Percentiles rank a stretch among this genome's conserved stretches.
phyloP scores from a whole-genome alignment of 2,113 vertebrate species.

The Cyanoliseus patagonus region DNA sequence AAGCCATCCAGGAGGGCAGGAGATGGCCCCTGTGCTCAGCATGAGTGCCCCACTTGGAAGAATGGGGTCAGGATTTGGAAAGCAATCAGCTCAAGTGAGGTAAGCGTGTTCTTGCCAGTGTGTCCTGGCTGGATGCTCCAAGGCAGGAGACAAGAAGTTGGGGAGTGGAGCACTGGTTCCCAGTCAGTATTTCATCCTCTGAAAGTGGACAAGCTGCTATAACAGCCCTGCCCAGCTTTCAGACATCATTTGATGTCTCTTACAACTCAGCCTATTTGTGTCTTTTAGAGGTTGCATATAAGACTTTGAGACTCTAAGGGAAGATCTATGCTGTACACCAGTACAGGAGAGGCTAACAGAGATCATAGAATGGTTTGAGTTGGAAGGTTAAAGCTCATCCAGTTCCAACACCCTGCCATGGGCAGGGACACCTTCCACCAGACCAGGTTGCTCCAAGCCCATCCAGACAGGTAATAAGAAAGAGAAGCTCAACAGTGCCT shows the following conservation, averaged over 20 bases:
- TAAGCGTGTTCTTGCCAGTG: background rate
- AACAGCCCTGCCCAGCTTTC: background rate
- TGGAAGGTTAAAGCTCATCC: background rate
- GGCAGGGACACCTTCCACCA: background rate
- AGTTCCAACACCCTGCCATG: background rate
- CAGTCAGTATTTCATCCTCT: background rate
- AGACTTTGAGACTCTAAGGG: background rate
- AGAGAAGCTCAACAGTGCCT: background rate
- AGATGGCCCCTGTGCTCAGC: background rate
- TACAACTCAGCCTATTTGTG: background rate
- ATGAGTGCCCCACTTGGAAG: accelerated
- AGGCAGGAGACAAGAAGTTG: background rate
- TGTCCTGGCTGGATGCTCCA: accelerated
- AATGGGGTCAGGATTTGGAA: background rate
- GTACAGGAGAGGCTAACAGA: background rate
- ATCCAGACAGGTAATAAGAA: background rate
- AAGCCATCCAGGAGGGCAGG: background rate
- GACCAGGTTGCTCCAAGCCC: background rate
- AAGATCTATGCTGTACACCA: accelerated
- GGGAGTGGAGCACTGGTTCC: background rate
- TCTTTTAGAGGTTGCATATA: accelerated
- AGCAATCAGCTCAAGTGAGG: accelerated
- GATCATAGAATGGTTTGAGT: background rate
- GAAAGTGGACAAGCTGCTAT: background rate
- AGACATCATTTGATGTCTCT: accelerated